Percentiles rank a stretch among this genome's conserved stretches.
Evolutionary conservation across 2,113 vertebrate genomes (phyloP).

Genomic region (Gracilinanus agilis): DNA sequence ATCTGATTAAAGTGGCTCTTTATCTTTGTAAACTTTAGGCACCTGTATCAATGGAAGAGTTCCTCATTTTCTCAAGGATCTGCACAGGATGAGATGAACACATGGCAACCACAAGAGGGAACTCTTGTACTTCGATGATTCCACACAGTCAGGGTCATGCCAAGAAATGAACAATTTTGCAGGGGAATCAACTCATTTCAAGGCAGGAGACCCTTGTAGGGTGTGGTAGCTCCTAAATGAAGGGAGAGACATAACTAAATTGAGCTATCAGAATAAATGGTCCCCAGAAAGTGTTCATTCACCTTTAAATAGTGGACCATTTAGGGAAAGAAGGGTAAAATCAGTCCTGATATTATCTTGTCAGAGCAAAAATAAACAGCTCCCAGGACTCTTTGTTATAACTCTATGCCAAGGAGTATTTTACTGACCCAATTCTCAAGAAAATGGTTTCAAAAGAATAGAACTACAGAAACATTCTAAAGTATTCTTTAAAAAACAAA

Average conservation of each 20-base stretch:
- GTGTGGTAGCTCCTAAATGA: background rate
- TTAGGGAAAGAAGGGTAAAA: background rate
- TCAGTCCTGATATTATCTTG: background rate
- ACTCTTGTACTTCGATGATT: background rate
- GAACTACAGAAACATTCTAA: background rate
- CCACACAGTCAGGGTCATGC: background rate
- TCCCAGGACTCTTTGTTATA: background rate
- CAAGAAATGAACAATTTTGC: background rate
- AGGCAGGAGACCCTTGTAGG: background rate
- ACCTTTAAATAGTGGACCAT: background rate
- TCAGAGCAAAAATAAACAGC: background rate
- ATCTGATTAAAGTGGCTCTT: background rate
- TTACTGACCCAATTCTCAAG: background rate
- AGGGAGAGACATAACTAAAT: background rate
- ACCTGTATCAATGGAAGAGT: background rate
- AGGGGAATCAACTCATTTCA: background rate
- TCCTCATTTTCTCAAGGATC: background rate
- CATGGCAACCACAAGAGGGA: background rate
- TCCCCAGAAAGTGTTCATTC: background rate
- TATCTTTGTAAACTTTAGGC: background rate
- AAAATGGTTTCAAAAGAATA: background rate
- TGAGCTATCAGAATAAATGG: background rate
- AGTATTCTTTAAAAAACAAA: background rate
- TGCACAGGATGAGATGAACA: background rate
- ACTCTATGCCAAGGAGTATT: background rate